Evolutionary conservation across 1,140 invertebrate species (phyloP), one percentile per base, ranked within the genome.

Genomic region (Grapholita molesta): DNA sequence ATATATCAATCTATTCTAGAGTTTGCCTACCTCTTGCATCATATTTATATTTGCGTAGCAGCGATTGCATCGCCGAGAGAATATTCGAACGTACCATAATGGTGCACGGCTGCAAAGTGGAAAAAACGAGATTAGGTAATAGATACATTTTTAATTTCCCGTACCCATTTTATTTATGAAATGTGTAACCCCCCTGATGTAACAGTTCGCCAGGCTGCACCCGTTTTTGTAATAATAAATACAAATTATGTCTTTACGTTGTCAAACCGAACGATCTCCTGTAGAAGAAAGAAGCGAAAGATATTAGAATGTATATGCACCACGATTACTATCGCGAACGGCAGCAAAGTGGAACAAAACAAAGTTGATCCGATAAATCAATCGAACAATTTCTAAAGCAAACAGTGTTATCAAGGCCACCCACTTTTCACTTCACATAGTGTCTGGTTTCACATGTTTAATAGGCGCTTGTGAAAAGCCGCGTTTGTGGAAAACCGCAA

Each of bases 21-120:
- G n/a, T n/a, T n/a, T n/a, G n/a, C 55, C 67, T 67, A 89, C 88
- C 88, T 53, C 89, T 85, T 70, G 82, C 73, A 64, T 90, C 80
- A 69, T 89, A 90, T 84, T 84, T 77, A 32, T 90, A 89, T 70
- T 85, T 90, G 64, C 88, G 79, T 55, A 90, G 65, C 18, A 90
- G 72, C 3, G 88, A 84, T 66, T 88, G 88, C 79, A 86, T 81
- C 12, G 65, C 79, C 8, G 85, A 79, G 64, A 88, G 86, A 24
- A 80, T 77, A 55, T 84, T 88, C 3, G 88, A 90, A 48, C 89
- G 74, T 8, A 89, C 81, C 9, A 90, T 78, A 2, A 90, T 77
- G 6, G 84, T 78, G 70, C 88, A 90, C 25, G 83, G 80, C 88
- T 88, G 82, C 25, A 15, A 28, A 28, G 24, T 24, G 11, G 72